These are phyloP conservation scores for Bombus waltoni DNA, from an alignment of 1,140 invertebrate species.

Conservation along the genomic window DNA sequence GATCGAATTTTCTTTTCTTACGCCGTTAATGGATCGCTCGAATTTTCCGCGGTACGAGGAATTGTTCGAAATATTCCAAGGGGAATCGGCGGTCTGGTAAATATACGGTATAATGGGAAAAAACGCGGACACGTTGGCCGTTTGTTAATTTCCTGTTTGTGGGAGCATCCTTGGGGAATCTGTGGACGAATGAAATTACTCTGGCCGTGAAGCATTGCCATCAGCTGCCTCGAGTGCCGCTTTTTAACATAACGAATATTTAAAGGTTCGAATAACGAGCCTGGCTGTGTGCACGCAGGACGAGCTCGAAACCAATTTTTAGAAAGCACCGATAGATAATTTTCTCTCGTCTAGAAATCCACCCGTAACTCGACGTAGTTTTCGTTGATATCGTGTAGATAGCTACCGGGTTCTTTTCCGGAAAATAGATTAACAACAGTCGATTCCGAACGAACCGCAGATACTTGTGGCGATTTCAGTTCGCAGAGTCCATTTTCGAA, in stretches of 20 bases:
- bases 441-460: neutral
- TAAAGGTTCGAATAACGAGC: neutral
- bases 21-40: neutral
- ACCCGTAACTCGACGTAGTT: neutral
- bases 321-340: neutral
- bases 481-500: neutral
- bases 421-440: conserved; percentile 7
- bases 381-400: neutral
- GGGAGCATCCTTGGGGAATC: neutral
- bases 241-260: conserved; percentile 21
- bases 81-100: neutral
- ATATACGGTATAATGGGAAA: conserved; percentile 16
- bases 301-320: neutral
- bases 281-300: too few species aligned
- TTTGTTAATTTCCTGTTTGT: conserved; percentile 36
- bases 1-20: too few species aligned
- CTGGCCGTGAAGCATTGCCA: neutral
- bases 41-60: neutral
- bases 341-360: neutral
- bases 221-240: neutral
- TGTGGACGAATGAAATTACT: neutral
- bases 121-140: neutral
- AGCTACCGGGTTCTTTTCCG: neutral
- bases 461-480: neutral
- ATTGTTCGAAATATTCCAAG: neutral